Evolutionary conservation across 2,113 vertebrate species (phyloP).

Genomic region (Semicossyphus pulcher): DNA sequence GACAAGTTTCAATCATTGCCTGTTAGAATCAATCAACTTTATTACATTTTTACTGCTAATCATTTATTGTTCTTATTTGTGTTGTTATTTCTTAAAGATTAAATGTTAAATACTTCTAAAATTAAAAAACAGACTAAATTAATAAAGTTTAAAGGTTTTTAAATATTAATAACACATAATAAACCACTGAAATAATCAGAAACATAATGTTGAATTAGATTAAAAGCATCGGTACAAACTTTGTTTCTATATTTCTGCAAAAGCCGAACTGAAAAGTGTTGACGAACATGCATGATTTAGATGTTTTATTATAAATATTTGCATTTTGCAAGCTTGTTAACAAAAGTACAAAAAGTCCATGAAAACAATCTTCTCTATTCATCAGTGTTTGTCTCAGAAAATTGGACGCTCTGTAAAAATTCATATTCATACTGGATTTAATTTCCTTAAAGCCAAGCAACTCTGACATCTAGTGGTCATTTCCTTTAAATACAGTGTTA

Average conservation of each 20-base stretch:
- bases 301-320: not conserved
- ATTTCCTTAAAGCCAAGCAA: slow-evolving; percentile 63
- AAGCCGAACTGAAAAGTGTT: not conserved
- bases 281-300: not conserved
- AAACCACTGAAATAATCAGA: not conserved
- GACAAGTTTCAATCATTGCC: slow-evolving; percentile 5
- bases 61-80: not conserved
- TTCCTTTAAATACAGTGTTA: slow-evolving; percentile 25
- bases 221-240: not conserved
- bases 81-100: not conserved
- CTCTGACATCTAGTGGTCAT: slow-evolving; percentile 77
- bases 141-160: no score
- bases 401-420: not conserved
- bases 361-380: not conserved
- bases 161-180: no score
- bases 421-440: not conserved
- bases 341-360: not conserved
- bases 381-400: not conserved
- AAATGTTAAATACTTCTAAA: not conserved
- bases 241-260: not conserved
- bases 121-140: no score
- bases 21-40: not conserved
- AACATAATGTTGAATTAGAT: not conserved
- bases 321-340: not conserved
- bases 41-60: not conserved